Base-by-base conservation (phyloP, 2,113 vertebrate species). In the Periophthalmus modestus region DNA sequence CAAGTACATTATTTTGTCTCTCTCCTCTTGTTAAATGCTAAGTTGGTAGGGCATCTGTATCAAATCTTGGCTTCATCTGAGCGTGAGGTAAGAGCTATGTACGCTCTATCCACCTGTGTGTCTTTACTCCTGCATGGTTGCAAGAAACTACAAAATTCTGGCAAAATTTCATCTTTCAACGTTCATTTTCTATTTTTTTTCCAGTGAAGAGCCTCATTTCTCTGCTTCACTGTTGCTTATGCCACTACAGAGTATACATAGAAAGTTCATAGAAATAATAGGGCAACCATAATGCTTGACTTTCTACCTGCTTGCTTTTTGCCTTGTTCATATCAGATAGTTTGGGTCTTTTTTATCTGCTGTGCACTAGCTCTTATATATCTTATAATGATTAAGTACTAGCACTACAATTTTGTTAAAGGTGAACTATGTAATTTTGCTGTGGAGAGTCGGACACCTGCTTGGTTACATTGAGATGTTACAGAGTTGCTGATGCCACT, bases 21-120 rank as follows among this genome's bases (percentile, higher is more conserved):
- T 91, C 82, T 92, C 86, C 84, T 91, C 82, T 90, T 82, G 87
- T 82, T 84, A 88, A 89, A 89, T 87, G 88, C 91, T 86, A 92
- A 93, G 92, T 91, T 93, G 91, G 78, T 93, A 89, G 90, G 92
- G 77, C 89, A 74, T 80, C 88, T 92, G 82, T 89, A 87, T 93
- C 91, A 92, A 85, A 77, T 85, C 84, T 89, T 93, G 91, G 89
- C 89, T 89, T 78, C 83, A 76, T 73, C 85, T 87, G 86, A 92
- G 87, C 89, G 88, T 73, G 88, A 93, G 93, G 93, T 94, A 93
- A 94, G 93, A 87, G 73, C 83, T 71, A 62, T 71, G 19, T 75
- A 77, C 79, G 75, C 75, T 61, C 79, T 76, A 72, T 50, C 66
- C 68, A 68, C 21, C 34, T 50, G 50, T 43, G 58, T 81, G 21